Conservation (phyloP, 2,113 vertebrate species). For the Ptilonorhynchus violaceus region DNA sequence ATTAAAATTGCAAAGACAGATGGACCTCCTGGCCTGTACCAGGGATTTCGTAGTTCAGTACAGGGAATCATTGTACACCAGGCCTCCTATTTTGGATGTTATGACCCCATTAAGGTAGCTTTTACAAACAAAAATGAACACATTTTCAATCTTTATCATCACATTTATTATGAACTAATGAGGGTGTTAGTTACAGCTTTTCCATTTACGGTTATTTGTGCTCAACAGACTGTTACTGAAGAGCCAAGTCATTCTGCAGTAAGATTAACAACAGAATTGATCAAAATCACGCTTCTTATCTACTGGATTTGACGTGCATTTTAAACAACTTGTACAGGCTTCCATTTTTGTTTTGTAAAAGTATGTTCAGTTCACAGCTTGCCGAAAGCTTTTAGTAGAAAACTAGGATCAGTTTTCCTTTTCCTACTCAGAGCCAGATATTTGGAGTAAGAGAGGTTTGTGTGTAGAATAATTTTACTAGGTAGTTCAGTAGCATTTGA, state of each 20-base stretch:
- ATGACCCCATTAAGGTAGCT: slow-evolving; percentile 60
- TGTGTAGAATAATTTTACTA: neutral
- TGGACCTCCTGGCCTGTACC: slow-evolving; percentile 45
- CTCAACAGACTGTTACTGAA: neutral
- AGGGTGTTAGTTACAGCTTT: neutral
- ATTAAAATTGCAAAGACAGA: slow-evolving; percentile 39
- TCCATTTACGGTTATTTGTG: neutral
- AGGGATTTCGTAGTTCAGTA: slow-evolving; percentile 52
- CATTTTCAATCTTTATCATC: neutral
- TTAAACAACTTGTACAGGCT: neutral
- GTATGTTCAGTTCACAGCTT: neutral
- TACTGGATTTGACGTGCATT: neutral
- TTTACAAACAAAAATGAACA: neutral
- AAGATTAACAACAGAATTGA: neutral
- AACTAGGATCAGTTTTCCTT: neutral
- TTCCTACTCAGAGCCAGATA: neutral
- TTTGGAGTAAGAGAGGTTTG: neutral
- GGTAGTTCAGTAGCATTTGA: neutral
- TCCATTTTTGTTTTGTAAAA: neutral
- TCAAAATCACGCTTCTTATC: neutral
- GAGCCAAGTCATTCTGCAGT: neutral
- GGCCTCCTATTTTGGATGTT: slow-evolving; percentile 63
- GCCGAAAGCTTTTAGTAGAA: neutral
- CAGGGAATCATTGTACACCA: slow-evolving; percentile 54
- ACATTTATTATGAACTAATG: neutral